Conservation (phyloP, 2,888 invertebrate species). For the Ennomos erosarius region DNA sequence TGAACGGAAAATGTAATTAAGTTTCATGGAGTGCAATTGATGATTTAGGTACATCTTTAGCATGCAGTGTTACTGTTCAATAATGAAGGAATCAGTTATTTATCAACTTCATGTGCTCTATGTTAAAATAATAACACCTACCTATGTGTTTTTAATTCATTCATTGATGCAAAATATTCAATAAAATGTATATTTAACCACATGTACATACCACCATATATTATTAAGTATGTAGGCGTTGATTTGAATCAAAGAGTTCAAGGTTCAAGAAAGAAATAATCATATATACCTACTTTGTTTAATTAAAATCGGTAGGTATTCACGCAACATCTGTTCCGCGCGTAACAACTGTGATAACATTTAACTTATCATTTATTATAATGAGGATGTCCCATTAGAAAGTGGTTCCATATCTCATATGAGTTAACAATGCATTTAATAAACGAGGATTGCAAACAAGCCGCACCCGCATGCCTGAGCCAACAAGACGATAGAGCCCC, state of each 20-base stretch:
- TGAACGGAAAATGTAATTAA: constrained; percentile 34
- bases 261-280: constrained; percentile 5
- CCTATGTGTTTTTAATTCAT: too few species aligned
- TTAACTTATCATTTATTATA: constrained; percentile 27
- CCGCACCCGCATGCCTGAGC: constrained; percentile 61
- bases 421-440: constrained; percentile 44
- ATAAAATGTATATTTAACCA: too few species aligned
- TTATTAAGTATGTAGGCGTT: too few species aligned
- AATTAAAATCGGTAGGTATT: constrained; percentile 1
- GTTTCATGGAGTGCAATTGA: constrained; percentile 27
- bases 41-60: too few species aligned
- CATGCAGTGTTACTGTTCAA: too few species aligned
- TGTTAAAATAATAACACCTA: too few species aligned
- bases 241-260: not conserved
- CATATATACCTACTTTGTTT: not conserved
- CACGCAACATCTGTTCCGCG: constrained; percentile 24
- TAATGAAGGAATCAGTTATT: not conserved
- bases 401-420: constrained; percentile 51
- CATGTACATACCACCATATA: too few species aligned
- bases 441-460: constrained; percentile 51
- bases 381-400: constrained; percentile 49
- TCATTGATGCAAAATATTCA: too few species aligned
- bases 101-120: too few species aligned
- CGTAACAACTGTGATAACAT: constrained; percentile 40
- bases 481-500: constrained; percentile 72